Evolutionary conservation across 2,113 vertebrate species (phyloP), one percentile per base, ranked within the genome.

Genomic region (Arothron firmamentum): DNA sequence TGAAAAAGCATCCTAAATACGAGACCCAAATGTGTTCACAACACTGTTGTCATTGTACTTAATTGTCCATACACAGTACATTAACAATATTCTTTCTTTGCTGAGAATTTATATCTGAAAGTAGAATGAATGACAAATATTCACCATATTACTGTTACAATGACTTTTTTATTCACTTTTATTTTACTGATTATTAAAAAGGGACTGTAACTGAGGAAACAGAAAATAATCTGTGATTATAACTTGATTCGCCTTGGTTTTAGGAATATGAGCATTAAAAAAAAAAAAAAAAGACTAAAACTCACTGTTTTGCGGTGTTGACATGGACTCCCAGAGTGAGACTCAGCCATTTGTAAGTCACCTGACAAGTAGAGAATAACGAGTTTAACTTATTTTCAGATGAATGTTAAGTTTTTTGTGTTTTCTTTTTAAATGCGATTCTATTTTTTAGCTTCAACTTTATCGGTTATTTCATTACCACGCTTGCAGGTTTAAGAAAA

Each of bases 291-390:
- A 17, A 15, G 15, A 45, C 13, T 47, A 13, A 15, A 52, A 94
- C 96, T 91, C 85, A 99, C 96, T 96, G 95, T 84, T 99, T 99
- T 23, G 91, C 90, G 19, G 81, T 87, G 77, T 92, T 99, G 68
- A 98, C 95, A 16, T 99, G 97, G 59, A 99, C 94, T 0, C 95
- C 94, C 16, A 98, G 88, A 5, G 95, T 95, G 15, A 92, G 93
- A 82, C 96, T 98, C 67, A 99, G 90, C 96, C 95, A 98, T 85
- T 98, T 99, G 74, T 98, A 99, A 0, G 97, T 98, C n/a, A 99
- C 97, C 97, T 99, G 81, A 20, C 43, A 16, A 61, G 72, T 6
- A 52, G 9, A 67, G 34, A 74, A 52, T 15, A 75, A 16, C 55
- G 8, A 38, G 34, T 38, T 38, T 38, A 38, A 38, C 34, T 31